Evolutionary conservation across 2,888 invertebrate species (phyloP).

Genomic region (Linhomoeus sp.): DNA sequence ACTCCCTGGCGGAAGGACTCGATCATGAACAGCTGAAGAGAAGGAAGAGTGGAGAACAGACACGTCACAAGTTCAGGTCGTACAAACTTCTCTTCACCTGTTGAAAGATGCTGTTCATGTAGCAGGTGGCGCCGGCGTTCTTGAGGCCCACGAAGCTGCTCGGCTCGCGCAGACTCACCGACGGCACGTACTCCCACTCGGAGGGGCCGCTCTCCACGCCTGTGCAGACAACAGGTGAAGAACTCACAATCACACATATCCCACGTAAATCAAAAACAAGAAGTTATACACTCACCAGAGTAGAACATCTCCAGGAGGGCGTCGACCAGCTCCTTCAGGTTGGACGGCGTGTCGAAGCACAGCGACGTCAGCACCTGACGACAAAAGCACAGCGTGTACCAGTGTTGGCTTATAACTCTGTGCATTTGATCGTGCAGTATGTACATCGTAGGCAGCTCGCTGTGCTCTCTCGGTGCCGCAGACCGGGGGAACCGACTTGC

Average conservation of each 20-base stretch:
- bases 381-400: no score
- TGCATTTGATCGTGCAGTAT: no score
- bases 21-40: conserved; percentile 32
- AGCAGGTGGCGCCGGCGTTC: conserved; percentile 95
- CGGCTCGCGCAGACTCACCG: conserved; percentile 66
- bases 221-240: not conserved
- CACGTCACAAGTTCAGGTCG: no score
- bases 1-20: conserved; percentile 56
- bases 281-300: conserved; percentile 48
- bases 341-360: conserved; percentile 69
- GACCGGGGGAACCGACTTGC: conserved; percentile 42
- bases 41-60: no score
- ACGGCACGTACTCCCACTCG: conserved; percentile 95
- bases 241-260: not conserved
- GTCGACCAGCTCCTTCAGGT: conserved; percentile 63
- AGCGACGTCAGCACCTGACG: conserved; percentile 69
- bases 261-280: no score
- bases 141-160: conserved; percentile 89
- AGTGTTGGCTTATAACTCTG: no score
- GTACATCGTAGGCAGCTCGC: conserved; percentile 72
- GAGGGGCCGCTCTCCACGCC: conserved; percentile 20
- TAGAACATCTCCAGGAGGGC: conserved; percentile 83
- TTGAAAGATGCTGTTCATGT: conserved; percentile 96
- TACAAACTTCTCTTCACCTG: no score
- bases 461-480: conserved; percentile 71